These are phyloP conservation scores for Chionis minor DNA, from an alignment of 2,113 vertebrate genomes.

Conservation along the genomic window DNA sequence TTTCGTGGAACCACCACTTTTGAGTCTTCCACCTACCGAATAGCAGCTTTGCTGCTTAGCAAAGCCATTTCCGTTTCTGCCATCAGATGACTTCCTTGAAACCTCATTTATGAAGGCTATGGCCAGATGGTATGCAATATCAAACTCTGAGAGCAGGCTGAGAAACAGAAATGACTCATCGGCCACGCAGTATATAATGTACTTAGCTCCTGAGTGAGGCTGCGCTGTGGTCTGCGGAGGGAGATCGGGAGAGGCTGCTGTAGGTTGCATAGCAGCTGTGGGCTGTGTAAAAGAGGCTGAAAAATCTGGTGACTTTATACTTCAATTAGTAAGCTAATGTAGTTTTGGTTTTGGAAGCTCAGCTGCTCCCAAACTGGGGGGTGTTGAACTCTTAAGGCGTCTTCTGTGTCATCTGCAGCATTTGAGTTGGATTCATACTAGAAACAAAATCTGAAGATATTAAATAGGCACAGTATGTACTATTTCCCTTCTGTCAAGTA, in stretches of 20 bases:
- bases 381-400: neutral
- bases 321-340: neutral
- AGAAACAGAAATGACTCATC: neutral
- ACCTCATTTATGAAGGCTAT: neutral
- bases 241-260: neutral
- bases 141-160: neutral
- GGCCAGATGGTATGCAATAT: neutral
- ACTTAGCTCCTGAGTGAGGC: neutral
- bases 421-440: neutral
- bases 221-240: neutral
- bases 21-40: neutral
- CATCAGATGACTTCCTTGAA: neutral
- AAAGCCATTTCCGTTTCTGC: neutral
- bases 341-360: neutral
- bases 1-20: neutral
- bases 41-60: neutral
- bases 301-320: neutral
- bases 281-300: neutral
- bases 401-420: neutral
- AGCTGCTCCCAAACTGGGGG: neutral
- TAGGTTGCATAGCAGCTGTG: neutral
- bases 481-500: neutral
- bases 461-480: neutral
- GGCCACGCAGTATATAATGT: accelerated
- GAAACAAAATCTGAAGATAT: neutral